These are phyloP conservation scores for Petrosia ficiformis DNA, from an alignment of 37 sponge, comb jelly and placozoan species.

Conservation along the genomic window DNA sequence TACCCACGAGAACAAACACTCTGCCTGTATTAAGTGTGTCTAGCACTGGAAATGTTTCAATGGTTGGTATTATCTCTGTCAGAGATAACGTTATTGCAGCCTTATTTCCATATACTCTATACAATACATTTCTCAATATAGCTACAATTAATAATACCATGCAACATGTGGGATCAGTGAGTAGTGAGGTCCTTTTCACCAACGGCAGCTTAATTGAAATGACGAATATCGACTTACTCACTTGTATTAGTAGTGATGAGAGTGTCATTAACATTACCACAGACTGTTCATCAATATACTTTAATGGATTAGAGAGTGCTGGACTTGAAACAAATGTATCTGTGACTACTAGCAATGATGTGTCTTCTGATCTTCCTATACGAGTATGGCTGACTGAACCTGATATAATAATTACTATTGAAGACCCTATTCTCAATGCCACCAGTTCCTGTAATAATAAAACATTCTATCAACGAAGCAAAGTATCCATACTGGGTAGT, in stretches of 20 bases:
- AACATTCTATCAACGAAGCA: not conserved
- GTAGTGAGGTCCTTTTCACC: not conserved
- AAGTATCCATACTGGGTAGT: not conserved
- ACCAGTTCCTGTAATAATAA: not conserved
- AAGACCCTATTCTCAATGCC: constrained; percentile 36
- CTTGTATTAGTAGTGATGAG: constrained; percentile 15
- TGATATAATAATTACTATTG: not conserved
- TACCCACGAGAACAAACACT: not conserved
- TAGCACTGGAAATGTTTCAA: not conserved
- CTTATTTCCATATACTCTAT: constrained; percentile 30
- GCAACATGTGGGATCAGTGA: not conserved
- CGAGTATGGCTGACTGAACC: constrained; percentile 45
- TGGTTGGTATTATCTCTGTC: not conserved
- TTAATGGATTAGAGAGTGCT: constrained; percentile 57
- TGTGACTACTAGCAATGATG: not conserved
- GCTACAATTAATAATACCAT: not conserved
- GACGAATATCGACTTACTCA: not conserved
- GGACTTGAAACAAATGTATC: constrained; percentile 36
- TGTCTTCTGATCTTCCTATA: not conserved
- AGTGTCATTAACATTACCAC: constrained; percentile 32
- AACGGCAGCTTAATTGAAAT: not conserved
- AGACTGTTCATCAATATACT: constrained; percentile 42
- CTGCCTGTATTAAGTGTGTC: not conserved
- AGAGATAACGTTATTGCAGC: not conserved
- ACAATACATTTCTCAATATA: constrained; percentile 38